A percentile compares a stretch with the other conserved stretches of the same genome.
phyloP scores from a whole-genome alignment of 1,140 invertebrate species.

The Diabrotica virgifera region DNA sequence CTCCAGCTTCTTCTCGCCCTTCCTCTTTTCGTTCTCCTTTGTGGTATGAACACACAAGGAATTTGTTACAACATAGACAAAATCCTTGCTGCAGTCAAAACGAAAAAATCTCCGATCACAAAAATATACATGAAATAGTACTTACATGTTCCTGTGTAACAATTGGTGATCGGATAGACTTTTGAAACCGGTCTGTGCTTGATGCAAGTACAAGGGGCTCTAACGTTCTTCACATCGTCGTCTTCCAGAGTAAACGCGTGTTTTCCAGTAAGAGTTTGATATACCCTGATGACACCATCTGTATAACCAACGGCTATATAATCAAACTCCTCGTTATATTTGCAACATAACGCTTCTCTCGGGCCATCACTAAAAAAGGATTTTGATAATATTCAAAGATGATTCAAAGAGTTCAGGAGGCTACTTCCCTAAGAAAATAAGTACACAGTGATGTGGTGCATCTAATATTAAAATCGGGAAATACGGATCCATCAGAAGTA shows the following conservation, averaged over 20 bases:
- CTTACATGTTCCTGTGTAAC: conserved; percentile 56
- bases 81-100: too few species aligned
- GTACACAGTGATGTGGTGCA: too few species aligned
- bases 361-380: conserved; percentile 50
- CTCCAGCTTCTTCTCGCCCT: too few species aligned
- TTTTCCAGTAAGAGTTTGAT: conserved; percentile 49
- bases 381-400: too few species aligned
- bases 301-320: conserved; percentile 56
- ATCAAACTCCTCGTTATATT: conserved; percentile 58
- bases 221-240: conserved; percentile 53
- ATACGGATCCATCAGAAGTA: too few species aligned
- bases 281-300: conserved; percentile 55
- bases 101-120: too few species aligned
- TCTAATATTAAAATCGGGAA: too few species aligned
- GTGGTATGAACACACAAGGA: too few species aligned
- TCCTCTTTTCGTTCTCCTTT: too few species aligned
- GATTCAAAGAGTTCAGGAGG: too few species aligned
- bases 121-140: conserved; percentile 14
- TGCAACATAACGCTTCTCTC: conserved; percentile 55
- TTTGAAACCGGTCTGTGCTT: conserved; percentile 57
- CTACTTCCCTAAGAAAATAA: too few species aligned
- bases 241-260: conserved; percentile 51
- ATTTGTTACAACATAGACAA: too few species aligned
- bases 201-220: conserved; percentile 55
- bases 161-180: conserved; percentile 55